Conservation (phyloP, 1,140 invertebrate genomes). For the Apis cerana region DNA sequence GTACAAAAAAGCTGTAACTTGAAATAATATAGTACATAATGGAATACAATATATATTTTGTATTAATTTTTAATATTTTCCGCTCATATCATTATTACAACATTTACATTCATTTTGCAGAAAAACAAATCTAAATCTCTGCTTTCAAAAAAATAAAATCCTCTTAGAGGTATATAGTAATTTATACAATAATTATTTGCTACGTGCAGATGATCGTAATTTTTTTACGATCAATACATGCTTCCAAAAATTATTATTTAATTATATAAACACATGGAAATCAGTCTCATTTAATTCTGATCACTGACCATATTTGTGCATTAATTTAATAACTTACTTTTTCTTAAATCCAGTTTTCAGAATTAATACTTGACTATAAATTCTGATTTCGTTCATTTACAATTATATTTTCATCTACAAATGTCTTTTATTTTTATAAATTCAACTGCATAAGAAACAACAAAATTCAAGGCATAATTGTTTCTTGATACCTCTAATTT, state of each 20-base stretch:
- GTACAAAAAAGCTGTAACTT: conserved; percentile 54
- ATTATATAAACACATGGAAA: conserved; percentile 32
- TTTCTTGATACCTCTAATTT: conserved; percentile 47
- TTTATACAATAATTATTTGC: conserved; percentile 46
- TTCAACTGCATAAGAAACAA: conserved; percentile 46
- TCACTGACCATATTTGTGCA: conserved; percentile 18
- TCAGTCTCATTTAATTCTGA: conserved; percentile 44
- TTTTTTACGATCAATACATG: conserved; percentile 46
- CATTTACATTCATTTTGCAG: conserved; percentile 44
- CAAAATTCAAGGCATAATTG: conserved; percentile 43
- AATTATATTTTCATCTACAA: conserved; percentile 38
- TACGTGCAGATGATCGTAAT: conserved; percentile 38
- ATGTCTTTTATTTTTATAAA: conserved; percentile 46
- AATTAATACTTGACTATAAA: conserved; percentile 38
- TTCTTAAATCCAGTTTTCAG: conserved; percentile 22
- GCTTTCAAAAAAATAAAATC: conserved; percentile 57
- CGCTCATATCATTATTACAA: conserved; percentile 54
- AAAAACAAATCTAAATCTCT: conserved; percentile 38
- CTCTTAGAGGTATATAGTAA: conserved; percentile 48
- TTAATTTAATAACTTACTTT: conserved; percentile 19
- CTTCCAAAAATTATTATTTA: conserved; percentile 39
- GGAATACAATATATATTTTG: conserved; percentile 78
- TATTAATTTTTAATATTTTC: conserved; percentile 73
- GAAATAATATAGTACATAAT: conserved; percentile 73
- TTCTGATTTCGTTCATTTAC: conserved; percentile 31